Evolutionary conservation across 1,140 invertebrate species (phyloP).

Genomic region (Macrocentrus cingulum): DNA sequence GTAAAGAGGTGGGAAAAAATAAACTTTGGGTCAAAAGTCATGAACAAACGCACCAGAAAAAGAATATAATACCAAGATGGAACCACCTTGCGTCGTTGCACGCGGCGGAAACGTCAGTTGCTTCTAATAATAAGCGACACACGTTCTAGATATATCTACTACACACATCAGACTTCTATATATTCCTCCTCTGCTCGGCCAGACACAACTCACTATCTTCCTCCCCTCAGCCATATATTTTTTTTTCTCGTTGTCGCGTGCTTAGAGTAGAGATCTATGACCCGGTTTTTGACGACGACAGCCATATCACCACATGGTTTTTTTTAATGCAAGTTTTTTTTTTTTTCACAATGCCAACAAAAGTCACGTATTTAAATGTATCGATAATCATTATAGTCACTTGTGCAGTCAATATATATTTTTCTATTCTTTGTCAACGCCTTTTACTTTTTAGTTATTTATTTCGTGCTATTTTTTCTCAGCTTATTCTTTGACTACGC

Average conservation of each 20-base stretch:
- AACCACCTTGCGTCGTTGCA: slow-evolving; percentile 17
- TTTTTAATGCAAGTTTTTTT: too few species aligned
- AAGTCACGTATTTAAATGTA: slow-evolving; percentile 26
- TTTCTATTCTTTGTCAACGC: background rate
- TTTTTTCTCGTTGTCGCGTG: background rate
- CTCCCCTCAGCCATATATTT: too few species aligned
- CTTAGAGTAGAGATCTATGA: slow-evolving; percentile 14
- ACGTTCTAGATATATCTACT: background rate
- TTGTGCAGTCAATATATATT: slow-evolving; percentile 43
- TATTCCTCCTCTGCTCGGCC: background rate
- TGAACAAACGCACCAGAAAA: slow-evolving; percentile 4
- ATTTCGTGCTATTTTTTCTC: background rate
- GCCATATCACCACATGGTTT: too few species aligned
- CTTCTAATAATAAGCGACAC: slow-evolving; percentile 23
- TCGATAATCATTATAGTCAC: slow-evolving; percentile 49
- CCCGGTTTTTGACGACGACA: background rate
- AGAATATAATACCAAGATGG: slow-evolving; percentile 2
- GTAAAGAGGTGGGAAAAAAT: slow-evolving; percentile 4
- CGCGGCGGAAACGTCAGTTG: slow-evolving; percentile 19
- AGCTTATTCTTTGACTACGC: background rate
- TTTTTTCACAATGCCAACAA: too few species aligned
- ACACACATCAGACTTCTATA: slow-evolving; percentile 5
- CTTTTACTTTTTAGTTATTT: background rate
- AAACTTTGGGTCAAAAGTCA: slow-evolving; percentile 26
- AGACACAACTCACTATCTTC: background rate